phyloP scores from a whole-genome alignment of 2,113 vertebrate species.

The Nipponia nippon region DNA sequence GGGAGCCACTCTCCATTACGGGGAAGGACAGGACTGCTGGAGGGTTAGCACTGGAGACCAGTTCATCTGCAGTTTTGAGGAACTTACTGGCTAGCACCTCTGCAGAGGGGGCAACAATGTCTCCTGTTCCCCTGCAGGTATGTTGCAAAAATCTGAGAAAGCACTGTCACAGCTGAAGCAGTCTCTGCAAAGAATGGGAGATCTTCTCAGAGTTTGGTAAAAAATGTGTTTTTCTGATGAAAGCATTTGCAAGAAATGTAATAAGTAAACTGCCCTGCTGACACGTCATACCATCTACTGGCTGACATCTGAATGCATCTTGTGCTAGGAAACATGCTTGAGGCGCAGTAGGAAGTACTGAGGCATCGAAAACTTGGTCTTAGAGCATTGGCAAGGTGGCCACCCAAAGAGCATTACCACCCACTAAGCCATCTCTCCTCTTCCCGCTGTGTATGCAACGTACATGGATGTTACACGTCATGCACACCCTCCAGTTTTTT shows the following conservation, averaged over 20 bases:
- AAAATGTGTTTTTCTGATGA: not conserved
- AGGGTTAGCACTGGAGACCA: not conserved
- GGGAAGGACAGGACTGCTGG: not conserved
- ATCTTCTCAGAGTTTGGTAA: not conserved
- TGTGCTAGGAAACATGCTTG: not conserved
- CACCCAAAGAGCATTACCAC: not conserved
- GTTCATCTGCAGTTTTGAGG: not conserved
- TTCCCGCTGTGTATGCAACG: not conserved
- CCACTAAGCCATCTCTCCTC: not conserved
- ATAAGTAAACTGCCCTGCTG: not conserved
- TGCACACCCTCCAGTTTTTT: not conserved
- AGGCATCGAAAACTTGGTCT: not conserved
- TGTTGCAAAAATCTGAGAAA: not conserved
- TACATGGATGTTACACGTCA: not conserved
- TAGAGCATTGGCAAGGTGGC: not conserved
- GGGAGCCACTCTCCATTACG: not conserved
- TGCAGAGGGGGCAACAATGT: not conserved
- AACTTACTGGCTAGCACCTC: not conserved
- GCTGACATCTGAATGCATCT: not conserved
- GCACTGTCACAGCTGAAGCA: not conserved
- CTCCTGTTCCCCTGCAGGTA: not conserved
- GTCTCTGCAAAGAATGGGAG: not conserved
- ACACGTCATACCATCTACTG: accelerated
- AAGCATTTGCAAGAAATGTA: not conserved
- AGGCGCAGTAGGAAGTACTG: not conserved